Evolutionary conservation across 2,797 vertebrate genomes (phyloP), one percentile per base, ranked within the genome.

Genomic region (Lepilemur septentrionalis): DNA sequence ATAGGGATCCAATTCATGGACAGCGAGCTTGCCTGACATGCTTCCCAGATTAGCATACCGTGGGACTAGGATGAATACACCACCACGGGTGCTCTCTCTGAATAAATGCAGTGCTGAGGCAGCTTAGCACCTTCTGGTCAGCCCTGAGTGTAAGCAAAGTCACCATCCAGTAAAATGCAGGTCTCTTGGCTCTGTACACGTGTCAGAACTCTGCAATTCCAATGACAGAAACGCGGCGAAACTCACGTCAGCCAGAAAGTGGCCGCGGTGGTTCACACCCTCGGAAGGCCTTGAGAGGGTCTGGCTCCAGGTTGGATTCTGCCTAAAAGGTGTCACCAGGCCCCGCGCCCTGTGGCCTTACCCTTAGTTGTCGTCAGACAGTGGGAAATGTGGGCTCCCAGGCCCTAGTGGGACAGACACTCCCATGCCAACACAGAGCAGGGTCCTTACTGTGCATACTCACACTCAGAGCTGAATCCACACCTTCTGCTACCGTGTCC

Each of bases 181-280:
- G 0, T 7, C 28, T 38, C 59, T 72, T 46, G 3, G 35, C 22
- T 52, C 18, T 41, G 4, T 18, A 18, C 48, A 3, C 4, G 0
- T 7, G 1, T 55, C 5, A 25, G 78, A 41, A 14, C 11, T 30
- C 20, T n/a, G 57, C 32, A 14, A 55, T 46, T 50, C 17, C 52
- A 52, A 4, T 4, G 17, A 32, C 7, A 2, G 22, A 78, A 48
- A 57, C 82, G 7, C 7, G 5, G 4, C 0, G 0, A 41, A 57
- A 41, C 17, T 5, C 6, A 7, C 4, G 13, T 30, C 32, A 88
- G 17, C 8, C 0, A 1, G 4, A 9, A 8, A 65, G 46, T 30
- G 30, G 14, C 15, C 3, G 9, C 10, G 3, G 28, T 0, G 1
- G 5, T 48, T 25, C 10, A 43, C 0, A 0, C 35, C 23, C 7